Evolutionary conservation across 2,113 vertebrate genomes (phyloP).

Genomic region (Myxocyprinus asiaticus): DNA sequence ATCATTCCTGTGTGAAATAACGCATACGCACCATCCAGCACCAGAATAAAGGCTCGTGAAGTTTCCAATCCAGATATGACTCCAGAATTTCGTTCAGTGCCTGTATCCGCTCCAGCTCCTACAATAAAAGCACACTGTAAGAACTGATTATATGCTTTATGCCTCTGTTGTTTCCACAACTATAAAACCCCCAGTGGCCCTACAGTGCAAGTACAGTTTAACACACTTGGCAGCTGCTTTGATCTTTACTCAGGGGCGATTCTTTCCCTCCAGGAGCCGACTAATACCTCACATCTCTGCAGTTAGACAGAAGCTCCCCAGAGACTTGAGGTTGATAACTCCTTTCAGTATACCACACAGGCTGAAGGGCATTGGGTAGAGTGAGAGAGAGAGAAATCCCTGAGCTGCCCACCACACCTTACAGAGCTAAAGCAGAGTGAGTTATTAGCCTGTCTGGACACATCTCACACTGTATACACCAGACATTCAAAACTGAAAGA

Average conservation of each 20-base stretch:
- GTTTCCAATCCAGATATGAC: slow-evolving; percentile 84
- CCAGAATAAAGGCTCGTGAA: slow-evolving; percentile 85
- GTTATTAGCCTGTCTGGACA: slow-evolving; percentile 2
- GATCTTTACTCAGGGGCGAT: slow-evolving; percentile 21
- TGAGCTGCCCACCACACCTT: slow-evolving; percentile 3
- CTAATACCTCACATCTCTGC: slow-evolving; percentile 19
- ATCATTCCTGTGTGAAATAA: too few species aligned
- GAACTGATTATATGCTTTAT: slow-evolving; percentile 44
- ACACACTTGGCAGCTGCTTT: slow-evolving; percentile 26
- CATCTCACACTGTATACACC: background rate
- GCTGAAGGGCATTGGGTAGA: slow-evolving; percentile 1
- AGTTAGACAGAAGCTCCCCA: slow-evolving; percentile 19
- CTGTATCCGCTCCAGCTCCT: slow-evolving; percentile 75
- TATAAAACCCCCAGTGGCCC: slow-evolving; percentile 51
- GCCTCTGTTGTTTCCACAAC: background rate
- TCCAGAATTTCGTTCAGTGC: slow-evolving; percentile 75
- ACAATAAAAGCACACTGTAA: slow-evolving; percentile 10
- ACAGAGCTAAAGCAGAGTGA: slow-evolving; percentile 4
- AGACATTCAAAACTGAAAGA: background rate
- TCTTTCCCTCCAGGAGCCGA: slow-evolving; percentile 15
- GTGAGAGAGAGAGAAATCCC: background rate
- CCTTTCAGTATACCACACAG: slow-evolving; percentile 24
- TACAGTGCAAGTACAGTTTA: slow-evolving; percentile 8
- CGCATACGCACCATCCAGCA: slow-evolving; percentile 85
- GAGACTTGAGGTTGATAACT: slow-evolving; percentile 30